phyloP scores from a whole-genome alignment of 2,113 vertebrate genomes.

The Brienomyrus longianalis region DNA sequence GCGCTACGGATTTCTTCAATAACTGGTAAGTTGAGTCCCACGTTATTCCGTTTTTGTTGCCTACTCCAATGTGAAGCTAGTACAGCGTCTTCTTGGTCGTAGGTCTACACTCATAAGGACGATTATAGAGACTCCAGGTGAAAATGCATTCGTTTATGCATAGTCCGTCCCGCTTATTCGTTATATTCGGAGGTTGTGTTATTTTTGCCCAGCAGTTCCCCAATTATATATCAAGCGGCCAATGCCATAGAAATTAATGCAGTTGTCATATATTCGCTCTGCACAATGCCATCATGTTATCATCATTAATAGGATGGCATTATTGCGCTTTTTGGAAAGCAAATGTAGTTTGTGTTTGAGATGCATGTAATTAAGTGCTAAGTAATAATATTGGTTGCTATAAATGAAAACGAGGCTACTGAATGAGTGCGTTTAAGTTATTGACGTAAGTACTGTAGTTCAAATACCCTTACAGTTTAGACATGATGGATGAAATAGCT shows the following conservation, averaged over 20 bases:
- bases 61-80: neutral
- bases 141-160: neutral
- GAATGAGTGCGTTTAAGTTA: neutral
- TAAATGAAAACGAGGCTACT: neutral
- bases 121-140: neutral
- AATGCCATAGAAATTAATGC: neutral
- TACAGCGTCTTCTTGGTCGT: neutral
- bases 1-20: conserved; percentile 36
- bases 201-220: neutral
- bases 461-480: neutral
- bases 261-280: neutral
- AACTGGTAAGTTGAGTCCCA: conserved; percentile 47
- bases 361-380: neutral
- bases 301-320: neutral
- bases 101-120: neutral
- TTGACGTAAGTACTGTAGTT: neutral
- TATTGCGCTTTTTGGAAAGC: neutral
- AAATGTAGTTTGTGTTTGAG: neutral
- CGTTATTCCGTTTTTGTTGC: conserved; percentile 16
- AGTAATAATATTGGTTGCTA: neutral
- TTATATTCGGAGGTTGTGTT: neutral
- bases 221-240: neutral
- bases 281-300: neutral
- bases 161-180: conserved; percentile 8
- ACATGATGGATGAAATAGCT: neutral